Evolutionary conservation across 1,140 invertebrate species (phyloP).

Genomic region (Bombus balteatus): DNA sequence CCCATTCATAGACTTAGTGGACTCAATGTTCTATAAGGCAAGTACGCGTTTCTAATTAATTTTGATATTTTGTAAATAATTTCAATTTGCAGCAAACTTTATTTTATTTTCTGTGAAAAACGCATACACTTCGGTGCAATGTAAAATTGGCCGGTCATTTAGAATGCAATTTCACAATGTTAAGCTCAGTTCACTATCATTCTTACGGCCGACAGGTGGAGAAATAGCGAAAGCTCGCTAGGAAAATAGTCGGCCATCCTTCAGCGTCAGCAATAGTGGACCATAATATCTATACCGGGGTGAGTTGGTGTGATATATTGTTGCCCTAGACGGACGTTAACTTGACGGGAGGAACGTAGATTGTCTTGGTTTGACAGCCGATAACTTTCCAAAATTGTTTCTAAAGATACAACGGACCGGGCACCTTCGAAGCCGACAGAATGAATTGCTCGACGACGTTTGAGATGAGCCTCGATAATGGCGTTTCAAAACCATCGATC

Average conservation of each 20-base stretch:
- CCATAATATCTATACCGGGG: conserved; percentile 72
- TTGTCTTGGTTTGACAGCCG: conserved; percentile 35
- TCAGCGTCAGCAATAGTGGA: conserved; percentile 73
- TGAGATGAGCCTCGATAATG: conserved; percentile 19
- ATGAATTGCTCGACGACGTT: conserved; percentile 30
- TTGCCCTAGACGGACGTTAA: conserved; percentile 77
- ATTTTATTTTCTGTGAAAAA: neutral
- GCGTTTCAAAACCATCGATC: conserved; percentile 12
- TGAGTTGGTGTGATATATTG: conserved; percentile 73
- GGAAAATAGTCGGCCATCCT: conserved; percentile 73
- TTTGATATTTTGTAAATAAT: too few species aligned
- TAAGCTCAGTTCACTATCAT: conserved; percentile 10
- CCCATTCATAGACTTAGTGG: too few species aligned
- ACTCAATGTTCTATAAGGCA: too few species aligned
- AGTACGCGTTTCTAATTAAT: too few species aligned
- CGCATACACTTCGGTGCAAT: neutral
- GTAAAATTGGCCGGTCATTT: neutral
- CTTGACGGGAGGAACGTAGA: conserved; percentile 64
- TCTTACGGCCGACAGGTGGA: conserved; percentile 27
- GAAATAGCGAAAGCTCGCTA: conserved; percentile 62
- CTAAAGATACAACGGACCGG: conserved; percentile 20
- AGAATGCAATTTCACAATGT: neutral
- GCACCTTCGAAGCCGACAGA: conserved; percentile 10
- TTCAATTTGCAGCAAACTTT: too few species aligned
- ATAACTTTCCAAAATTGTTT: conserved; percentile 47